Base-by-base conservation (phyloP, 2,888 invertebrate species). In the Liposcelis brunnea region DNA sequence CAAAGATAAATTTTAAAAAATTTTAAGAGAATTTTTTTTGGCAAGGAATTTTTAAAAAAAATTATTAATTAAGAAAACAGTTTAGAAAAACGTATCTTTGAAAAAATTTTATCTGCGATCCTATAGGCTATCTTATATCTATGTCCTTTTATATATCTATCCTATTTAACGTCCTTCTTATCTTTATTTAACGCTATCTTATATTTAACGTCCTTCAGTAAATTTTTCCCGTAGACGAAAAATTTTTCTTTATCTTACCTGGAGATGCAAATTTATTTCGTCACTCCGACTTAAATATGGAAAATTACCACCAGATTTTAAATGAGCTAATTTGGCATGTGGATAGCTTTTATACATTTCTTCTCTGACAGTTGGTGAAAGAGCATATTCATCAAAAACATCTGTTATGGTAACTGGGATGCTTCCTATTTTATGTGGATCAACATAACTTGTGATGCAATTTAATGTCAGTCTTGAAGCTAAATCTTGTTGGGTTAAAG, bases 291-390 rank as follows among this genome's bases (percentile, higher is more conserved):
- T 87, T 49, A 91, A 67, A 59, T 87, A 90, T 0, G 90, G 90
- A 62, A 90, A 90, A 65, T 89, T 89, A 4, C 90, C 89, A 1
- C 90, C 90, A 51, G 74, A 76, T 60, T 91, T 91, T 42, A 90
- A 64, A 62, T 89, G 86, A 1, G 87, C 90, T 50, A 85, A 61
- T 63, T 83, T 85, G 1, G 86, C 87, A 49, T 79, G 71, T 0
- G 89, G 87, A 61, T 87, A 90, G 53, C 80, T 80, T 59, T 85
- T 85, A 60, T 83, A 83, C 52, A 87, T 65, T 56, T 85, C 83
- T 55, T 87, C 86, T 44, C 81, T 66, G 1, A 87, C 87, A 35
- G 70, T 61, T 50, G 74, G 72, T 48, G 84, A 83, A 42, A 90
- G 63, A 3, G 89, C 89, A 61, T 80, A 80, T 55, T 86, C 81